Conservation (phyloP, 2,888 invertebrate genomes). For the Omphaloscelis lunosa region DNA sequence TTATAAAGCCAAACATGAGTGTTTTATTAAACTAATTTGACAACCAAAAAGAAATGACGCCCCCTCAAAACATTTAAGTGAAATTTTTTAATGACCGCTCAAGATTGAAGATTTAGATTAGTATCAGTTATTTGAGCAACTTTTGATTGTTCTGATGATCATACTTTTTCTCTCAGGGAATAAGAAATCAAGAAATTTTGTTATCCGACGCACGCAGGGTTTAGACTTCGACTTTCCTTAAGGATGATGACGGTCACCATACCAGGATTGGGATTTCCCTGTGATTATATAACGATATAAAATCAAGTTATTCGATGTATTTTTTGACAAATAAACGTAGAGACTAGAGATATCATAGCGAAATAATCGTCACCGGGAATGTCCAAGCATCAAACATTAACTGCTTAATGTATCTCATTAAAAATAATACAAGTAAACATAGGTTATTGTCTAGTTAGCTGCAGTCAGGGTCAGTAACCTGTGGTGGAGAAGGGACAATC, state of each 20-base stretch:
- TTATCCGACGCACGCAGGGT: neutral
- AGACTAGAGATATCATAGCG: constrained; percentile 22
- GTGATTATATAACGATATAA: neutral
- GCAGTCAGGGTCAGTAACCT: constrained; percentile 82
- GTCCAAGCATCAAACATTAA: constrained; percentile 49
- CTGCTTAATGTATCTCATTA: constrained; percentile 54
- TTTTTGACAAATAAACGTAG: neutral
- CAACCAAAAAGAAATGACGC: constrained; percentile 5
- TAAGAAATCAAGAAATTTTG: constrained; percentile 3
- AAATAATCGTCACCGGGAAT: constrained; percentile 32
- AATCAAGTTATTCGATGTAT: neutral
- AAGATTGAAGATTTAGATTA: constrained; percentile 18
- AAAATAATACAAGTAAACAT: constrained; percentile 66
- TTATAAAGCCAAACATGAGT: neutral
- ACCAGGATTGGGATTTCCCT: neutral
- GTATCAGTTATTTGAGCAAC: constrained; percentile 20
- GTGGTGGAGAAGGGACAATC: constrained; percentile 83
- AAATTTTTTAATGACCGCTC: constrained; percentile 45
- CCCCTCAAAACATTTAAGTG: constrained; percentile 16
- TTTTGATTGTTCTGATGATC: constrained; percentile 37
- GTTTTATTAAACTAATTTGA: neutral
- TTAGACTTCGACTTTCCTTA: neutral
- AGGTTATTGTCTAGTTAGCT: constrained; percentile 65
- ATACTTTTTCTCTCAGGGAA: constrained; percentile 24
- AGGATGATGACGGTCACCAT: neutral